Conservation (phyloP, 1,140 invertebrate species). For the Zaprionus tsacasi region DNA sequence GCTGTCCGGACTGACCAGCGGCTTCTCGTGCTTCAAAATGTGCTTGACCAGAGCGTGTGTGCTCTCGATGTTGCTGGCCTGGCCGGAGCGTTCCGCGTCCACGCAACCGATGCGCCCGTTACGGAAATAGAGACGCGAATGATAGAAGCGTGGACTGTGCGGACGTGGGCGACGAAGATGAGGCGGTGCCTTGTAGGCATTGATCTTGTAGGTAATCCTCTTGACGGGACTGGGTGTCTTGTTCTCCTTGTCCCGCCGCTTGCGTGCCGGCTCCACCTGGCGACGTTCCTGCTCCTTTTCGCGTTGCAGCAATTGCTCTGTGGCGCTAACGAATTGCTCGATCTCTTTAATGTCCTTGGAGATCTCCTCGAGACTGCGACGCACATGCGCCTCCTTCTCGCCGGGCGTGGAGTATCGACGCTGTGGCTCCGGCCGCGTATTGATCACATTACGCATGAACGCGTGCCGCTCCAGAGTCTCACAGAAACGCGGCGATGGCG, state of each 20-base stretch:
- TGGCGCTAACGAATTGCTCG: constrained; percentile 81
- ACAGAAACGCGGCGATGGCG: constrained; percentile 66
- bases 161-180: constrained; percentile 57
- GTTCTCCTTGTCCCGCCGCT: constrained; percentile 72
- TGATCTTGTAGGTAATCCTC: constrained; percentile 75
- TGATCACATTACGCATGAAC: constrained; percentile 79
- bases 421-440: constrained; percentile 61
- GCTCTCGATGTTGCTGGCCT: constrained; percentile 75
- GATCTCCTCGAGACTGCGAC: constrained; percentile 81
- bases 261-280: constrained; percentile 6
- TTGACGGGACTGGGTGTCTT: constrained; percentile 73
- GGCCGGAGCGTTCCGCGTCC: constrained; percentile 65
- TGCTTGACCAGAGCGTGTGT: constrained; percentile 82
- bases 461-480: constrained; percentile 78
- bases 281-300: constrained; percentile 60
- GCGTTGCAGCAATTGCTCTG: constrained; percentile 70
- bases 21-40: constrained; percentile 80
- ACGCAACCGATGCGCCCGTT: constrained; percentile 83
- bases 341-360: constrained; percentile 81
- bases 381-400: constrained; percentile 74
- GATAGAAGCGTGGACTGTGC: constrained; percentile 69
- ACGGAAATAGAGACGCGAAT: constrained; percentile 79
- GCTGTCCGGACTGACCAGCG: constrained; percentile 75
- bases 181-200: constrained; percentile 68
- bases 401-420: constrained; percentile 75